These are phyloP conservation scores for Enteromius paludinosus DNA, from an alignment of 2,797 vertebrate species.

Conservation along the genomic window DNA sequence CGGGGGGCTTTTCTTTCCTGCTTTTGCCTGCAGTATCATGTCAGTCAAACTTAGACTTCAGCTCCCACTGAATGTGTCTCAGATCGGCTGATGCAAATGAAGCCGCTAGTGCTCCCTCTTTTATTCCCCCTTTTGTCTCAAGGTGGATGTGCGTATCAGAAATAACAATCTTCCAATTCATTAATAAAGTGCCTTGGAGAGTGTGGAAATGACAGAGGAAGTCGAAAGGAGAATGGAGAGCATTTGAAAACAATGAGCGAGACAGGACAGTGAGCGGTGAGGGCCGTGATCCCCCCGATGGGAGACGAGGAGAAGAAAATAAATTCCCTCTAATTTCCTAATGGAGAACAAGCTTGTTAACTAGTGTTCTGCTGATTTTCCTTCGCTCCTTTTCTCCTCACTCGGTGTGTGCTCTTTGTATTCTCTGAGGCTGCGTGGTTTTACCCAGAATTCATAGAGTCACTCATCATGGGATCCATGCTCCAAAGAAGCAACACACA, in stretches of 20 bases:
- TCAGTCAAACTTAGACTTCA: slow-evolving; percentile 41
- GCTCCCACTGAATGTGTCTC: slow-evolving; percentile 3
- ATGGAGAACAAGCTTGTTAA: slow-evolving; percentile 62
- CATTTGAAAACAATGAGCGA: slow-evolving; percentile 30
- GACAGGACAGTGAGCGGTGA: not conserved
- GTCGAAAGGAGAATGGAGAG: slow-evolving; percentile 36
- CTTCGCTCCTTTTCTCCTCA: slow-evolving; percentile 3
- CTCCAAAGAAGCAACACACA: slow-evolving; percentile 9
- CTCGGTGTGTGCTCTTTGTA: slow-evolving; percentile 32
- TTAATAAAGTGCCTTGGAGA: slow-evolving; percentile 53
- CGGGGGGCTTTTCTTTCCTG: not conserved
- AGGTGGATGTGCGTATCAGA: slow-evolving; percentile 29
- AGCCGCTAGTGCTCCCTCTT: not conserved
- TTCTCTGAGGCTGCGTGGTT: slow-evolving; percentile 12
- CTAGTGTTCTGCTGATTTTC: slow-evolving; percentile 37
- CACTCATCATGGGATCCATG: not conserved
- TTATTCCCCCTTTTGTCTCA: not conserved
- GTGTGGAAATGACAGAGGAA: slow-evolving; percentile 51
- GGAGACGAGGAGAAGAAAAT: slow-evolving; percentile 25
- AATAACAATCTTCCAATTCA: slow-evolving; percentile 41
- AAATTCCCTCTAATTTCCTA: slow-evolving; percentile 39
- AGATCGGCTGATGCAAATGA: slow-evolving; percentile 33
- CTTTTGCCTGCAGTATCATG: slow-evolving; percentile 38
- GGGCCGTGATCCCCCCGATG: slow-evolving; percentile 26
- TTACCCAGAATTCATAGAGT: slow-evolving; percentile 23